phyloP scores from a whole-genome alignment of 92 coral and sea anemone species.

The Porites divaricata region DNA sequence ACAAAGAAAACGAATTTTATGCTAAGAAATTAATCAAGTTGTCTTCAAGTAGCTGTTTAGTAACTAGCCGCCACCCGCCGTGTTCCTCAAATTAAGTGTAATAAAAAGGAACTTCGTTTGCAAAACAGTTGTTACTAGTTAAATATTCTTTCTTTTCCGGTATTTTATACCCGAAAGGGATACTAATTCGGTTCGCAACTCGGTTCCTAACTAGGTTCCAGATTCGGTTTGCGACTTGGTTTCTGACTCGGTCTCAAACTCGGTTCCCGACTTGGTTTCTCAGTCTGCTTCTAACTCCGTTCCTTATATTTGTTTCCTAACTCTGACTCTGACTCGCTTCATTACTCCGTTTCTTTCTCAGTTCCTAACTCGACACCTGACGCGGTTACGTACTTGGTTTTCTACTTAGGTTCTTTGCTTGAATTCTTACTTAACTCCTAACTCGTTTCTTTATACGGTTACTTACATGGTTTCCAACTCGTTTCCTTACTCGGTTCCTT shows the following conservation, averaged over 20 bases:
- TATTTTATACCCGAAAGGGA: no score
- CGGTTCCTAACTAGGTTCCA: conserved; percentile 10
- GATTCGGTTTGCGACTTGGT: conserved; percentile 6
- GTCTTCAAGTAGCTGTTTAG: no score
- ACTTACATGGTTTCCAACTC: conserved; percentile 4
- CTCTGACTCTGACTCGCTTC: conserved; percentile 13
- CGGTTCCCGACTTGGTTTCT: conserved; percentile 15
- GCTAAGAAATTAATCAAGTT: no score
- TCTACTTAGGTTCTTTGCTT: neutral
- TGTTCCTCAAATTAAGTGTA: no score
- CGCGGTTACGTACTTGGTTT: neutral
- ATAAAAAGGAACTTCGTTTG: no score
- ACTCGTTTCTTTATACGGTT: neutral
- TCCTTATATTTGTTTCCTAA: conserved; percentile 15
- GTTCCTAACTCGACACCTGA: conserved; percentile 18
- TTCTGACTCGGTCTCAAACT: conserved; percentile 4
- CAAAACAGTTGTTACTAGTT: no score
- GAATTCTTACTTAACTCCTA: neutral
- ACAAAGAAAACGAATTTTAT: no score
- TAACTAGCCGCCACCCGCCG: no score
- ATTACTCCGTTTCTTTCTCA: conserved; percentile 23
- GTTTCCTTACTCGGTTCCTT: conserved; percentile 17
- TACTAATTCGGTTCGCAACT: neutral
- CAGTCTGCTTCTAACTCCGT: conserved; percentile 12
- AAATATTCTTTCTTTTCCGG: no score